A percentile compares a stretch with the other conserved stretches of the same genome.
These are phyloP conservation scores for Dicentrarchus labrax DNA, from an alignment of 2,113 vertebrate genomes.

Conservation along the genomic window DNA sequence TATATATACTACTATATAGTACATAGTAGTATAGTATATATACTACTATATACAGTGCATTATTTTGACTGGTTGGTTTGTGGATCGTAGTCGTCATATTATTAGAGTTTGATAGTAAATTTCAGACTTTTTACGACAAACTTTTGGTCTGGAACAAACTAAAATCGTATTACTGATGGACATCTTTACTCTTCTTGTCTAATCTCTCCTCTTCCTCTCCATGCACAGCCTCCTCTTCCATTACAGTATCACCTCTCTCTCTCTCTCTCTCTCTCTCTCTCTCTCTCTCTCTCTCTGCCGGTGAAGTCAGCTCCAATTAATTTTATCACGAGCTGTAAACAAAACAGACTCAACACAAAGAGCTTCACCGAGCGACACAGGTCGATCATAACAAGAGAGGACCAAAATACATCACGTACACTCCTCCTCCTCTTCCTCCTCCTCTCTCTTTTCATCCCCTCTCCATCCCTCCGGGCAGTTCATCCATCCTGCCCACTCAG, in stretches of 20 bases:
- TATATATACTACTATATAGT: too few species aligned
- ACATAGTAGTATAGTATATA: too few species aligned
- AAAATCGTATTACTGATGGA: background rate
- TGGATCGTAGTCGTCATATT: too few species aligned
- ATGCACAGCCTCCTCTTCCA: background rate
- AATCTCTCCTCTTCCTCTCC: background rate
- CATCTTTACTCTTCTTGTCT: background rate
- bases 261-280: background rate
- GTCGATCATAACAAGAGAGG: slow-evolving; percentile 27
- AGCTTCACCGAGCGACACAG: slow-evolving; percentile 16
- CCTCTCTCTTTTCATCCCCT: slow-evolving; percentile 30
- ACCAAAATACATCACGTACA: background rate
- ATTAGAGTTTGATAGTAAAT: too few species aligned
- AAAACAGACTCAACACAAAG: slow-evolving; percentile 21
- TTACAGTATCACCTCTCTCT: too few species aligned
- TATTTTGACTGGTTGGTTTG: too few species aligned
- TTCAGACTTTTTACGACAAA: too few species aligned
- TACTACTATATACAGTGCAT: too few species aligned
- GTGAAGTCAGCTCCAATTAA: slow-evolving; percentile 43
- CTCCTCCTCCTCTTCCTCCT: background rate
- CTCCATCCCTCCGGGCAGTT: slow-evolving; percentile 48
- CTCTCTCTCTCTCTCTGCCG: background rate
- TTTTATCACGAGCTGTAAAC: slow-evolving; percentile 32
- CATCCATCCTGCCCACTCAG: slow-evolving; percentile 73
- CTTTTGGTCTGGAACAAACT: background rate